phyloP scores from a whole-genome alignment of 2,113 vertebrate species.

The Chitala chitala region DNA sequence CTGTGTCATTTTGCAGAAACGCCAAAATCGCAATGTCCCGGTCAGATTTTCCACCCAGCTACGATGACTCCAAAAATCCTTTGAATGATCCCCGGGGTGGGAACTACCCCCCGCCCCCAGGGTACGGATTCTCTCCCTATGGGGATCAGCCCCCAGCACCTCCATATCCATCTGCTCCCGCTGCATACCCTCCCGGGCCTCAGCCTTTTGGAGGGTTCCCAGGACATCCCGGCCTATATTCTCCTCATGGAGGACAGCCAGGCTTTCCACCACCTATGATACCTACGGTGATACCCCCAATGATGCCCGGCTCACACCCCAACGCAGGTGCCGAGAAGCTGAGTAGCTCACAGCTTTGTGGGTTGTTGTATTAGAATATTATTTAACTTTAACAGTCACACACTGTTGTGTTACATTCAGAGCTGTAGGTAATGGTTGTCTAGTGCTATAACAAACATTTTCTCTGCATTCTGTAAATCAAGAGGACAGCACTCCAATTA shows the following conservation, averaged over 20 bases:
- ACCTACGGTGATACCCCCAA: slow-evolving; percentile 53
- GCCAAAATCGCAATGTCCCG: slow-evolving; percentile 49
- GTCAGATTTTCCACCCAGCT: slow-evolving; percentile 57
- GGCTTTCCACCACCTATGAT: slow-evolving; percentile 37
- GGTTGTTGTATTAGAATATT: neutral
- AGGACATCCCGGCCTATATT: slow-evolving; percentile 19
- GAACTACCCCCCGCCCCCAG: slow-evolving; percentile 37
- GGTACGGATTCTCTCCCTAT: slow-evolving; percentile 17
- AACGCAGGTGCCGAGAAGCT: slow-evolving; percentile 46
- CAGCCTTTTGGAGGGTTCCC: slow-evolving; percentile 48
- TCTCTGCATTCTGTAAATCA: too few species aligned
- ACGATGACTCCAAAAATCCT: slow-evolving; percentile 61
- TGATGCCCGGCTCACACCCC: slow-evolving; percentile 41
- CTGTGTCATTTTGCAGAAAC: slow-evolving; percentile 7
- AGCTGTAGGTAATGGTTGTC: too few species aligned
- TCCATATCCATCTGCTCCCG: slow-evolving; percentile 29
- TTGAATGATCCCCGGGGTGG: slow-evolving; percentile 46
- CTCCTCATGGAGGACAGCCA: neutral
- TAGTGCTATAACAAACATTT: too few species aligned
- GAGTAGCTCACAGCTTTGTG: neutral
- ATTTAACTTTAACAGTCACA: slow-evolving; percentile 24
- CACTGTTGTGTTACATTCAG: neutral
- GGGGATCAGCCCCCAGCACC: slow-evolving; percentile 43
- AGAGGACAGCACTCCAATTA: too few species aligned
- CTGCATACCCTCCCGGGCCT: slow-evolving; percentile 39